A percentile compares a stretch with the other conserved stretches of the same genome.
These are phyloP conservation scores for Lytechinus variegatus DNA, from an alignment of 35 echinoderm and acorn worm species.

Conservation along the genomic window DNA sequence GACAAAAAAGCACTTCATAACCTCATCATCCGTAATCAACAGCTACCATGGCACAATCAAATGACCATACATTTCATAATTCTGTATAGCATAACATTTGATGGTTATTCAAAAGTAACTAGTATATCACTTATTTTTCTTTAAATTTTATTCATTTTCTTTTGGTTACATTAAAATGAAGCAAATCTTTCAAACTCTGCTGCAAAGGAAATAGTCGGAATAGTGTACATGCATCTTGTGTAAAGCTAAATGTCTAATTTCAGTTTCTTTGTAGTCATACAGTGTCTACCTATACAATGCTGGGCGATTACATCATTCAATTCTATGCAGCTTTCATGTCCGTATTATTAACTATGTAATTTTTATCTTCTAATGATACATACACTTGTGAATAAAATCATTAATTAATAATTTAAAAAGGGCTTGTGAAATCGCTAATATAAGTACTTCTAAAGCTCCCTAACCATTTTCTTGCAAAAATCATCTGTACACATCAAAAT, in stretches of 20 bases:
- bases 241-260: background rate
- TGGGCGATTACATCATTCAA: background rate
- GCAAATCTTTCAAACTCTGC: background rate
- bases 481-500: background rate
- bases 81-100: background rate
- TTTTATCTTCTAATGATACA: background rate
- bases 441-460: background rate
- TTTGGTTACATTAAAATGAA: background rate
- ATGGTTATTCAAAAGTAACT: background rate
- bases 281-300: background rate
- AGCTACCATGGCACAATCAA: background rate
- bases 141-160: background rate
- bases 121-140: background rate
- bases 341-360: background rate
- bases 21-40: background rate
- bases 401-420: background rate
- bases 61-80: background rate
- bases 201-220: background rate
- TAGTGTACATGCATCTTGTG: background rate
- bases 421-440: background rate
- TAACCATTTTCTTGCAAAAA: background rate
- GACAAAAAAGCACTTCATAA: background rate
- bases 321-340: background rate
- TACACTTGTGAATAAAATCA: background rate
- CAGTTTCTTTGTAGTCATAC: constrained; percentile 8